These are phyloP conservation scores for Tichodroma muraria DNA, from an alignment of 2,113 vertebrate genomes.

Conservation along the genomic window DNA sequence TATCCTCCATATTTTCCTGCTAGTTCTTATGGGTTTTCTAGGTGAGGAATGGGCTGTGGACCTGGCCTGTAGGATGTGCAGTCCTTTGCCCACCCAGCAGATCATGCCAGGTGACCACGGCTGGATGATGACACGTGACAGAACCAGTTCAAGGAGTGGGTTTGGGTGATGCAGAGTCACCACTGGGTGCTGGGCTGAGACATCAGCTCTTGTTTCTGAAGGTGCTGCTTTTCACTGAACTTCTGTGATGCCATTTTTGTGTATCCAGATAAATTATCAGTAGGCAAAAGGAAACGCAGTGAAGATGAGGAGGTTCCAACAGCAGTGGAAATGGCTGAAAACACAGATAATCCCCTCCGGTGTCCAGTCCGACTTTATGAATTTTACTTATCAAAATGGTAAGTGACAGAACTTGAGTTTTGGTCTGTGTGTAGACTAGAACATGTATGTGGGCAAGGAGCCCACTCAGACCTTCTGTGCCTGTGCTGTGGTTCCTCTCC, in stretches of 20 bases:
- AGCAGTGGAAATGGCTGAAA: slow-evolving; percentile 92
- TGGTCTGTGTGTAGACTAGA: not conserved
- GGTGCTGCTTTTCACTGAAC: not conserved
- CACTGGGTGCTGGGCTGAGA: not conserved
- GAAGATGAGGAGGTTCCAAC: slow-evolving; percentile 77
- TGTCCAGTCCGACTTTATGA: slow-evolving; percentile 96
- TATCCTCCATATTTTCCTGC: not conserved
- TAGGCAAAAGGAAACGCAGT: slow-evolving; percentile 82
- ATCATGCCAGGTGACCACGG: not conserved
- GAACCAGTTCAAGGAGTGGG: not conserved
- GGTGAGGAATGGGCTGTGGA: not conserved
- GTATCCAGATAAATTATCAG: slow-evolving; percentile 70
- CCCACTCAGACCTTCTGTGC: not conserved
- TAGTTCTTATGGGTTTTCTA: not conserved
- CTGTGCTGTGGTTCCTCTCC: not conserved
- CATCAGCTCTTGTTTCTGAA: not conserved
- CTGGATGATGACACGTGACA: not conserved
- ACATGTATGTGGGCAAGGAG: not conserved
- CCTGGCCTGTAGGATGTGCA: not conserved
- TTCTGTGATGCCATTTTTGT: not conserved
- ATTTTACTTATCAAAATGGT: slow-evolving; percentile 98
- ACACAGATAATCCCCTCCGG: slow-evolving; percentile 88
- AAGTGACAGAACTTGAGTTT: not conserved
- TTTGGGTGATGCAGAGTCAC: not conserved
- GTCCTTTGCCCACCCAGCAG: not conserved